These are phyloP conservation scores for Ramphastos sulfuratus DNA, from an alignment of 2,113 vertebrate species.

Conservation along the genomic window DNA sequence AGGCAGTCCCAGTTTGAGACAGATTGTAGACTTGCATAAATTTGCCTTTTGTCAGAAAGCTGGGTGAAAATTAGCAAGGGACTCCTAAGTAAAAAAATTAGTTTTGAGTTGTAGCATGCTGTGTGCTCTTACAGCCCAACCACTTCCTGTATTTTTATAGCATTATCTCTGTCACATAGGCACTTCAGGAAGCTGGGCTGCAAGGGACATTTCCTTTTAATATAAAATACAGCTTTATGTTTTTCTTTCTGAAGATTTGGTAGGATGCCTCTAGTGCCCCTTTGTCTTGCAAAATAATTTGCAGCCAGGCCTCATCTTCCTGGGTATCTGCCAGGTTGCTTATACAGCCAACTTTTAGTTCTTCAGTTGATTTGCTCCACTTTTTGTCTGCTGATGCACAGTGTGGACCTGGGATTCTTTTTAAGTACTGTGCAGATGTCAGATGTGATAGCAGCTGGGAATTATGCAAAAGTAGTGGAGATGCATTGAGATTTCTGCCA, in stretches of 20 bases:
- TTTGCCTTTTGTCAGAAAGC: not conserved
- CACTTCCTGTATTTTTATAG: conserved; percentile 16
- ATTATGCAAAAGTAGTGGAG: not conserved
- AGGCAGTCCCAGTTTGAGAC: not conserved
- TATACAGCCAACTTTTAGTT: not conserved
- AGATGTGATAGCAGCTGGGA: not conserved
- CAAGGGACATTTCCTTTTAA: not conserved
- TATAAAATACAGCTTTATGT: not conserved
- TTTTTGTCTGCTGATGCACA: not conserved
- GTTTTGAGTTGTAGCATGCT: not conserved
- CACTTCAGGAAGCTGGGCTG: not conserved
- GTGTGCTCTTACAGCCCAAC: not conserved
- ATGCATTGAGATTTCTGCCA: not conserved
- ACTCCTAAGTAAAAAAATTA: not conserved
- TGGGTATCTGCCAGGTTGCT: not conserved
- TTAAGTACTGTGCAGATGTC: not conserved
- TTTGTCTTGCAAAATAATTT: not conserved
- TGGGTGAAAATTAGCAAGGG: not conserved
- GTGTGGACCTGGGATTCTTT: not conserved
- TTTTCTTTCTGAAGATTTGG: not conserved
- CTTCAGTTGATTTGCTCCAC: not conserved
- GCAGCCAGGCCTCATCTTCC: not conserved
- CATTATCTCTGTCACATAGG: not conserved
- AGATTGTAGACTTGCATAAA: not conserved
- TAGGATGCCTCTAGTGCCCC: not conserved